A percentile compares a stretch with the other conserved stretches of the same genome.
These are phyloP conservation scores for Gymnocypris eckloni DNA, from an alignment of 2,797 vertebrate species.

Conservation along the genomic window DNA sequence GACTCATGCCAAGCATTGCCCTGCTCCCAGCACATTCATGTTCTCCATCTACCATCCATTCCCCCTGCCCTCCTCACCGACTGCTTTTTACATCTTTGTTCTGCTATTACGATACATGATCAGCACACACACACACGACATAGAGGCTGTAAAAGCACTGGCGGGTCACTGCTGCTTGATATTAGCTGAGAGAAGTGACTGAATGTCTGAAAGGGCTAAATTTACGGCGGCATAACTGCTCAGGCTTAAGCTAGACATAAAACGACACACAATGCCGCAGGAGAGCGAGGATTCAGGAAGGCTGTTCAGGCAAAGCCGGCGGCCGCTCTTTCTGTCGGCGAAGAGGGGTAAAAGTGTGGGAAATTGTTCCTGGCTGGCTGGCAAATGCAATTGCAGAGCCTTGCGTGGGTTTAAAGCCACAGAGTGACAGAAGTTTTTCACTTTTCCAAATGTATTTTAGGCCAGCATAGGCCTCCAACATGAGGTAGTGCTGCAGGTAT, in stretches of 20 bases:
- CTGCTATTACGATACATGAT: constrained; percentile 67
- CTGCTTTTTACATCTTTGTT: constrained; percentile 71
- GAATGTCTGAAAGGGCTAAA: constrained; percentile 63
- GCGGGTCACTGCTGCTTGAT: constrained; percentile 67
- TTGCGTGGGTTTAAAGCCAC: constrained; percentile 65
- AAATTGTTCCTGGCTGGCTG: constrained; percentile 67
- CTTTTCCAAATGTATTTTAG: constrained; percentile 55
- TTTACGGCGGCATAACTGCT: constrained; percentile 59
- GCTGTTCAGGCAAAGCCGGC: constrained; percentile 38
- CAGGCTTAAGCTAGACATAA: constrained; percentile 55
- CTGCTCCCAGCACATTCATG: constrained; percentile 63
- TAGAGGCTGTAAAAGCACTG: constrained; percentile 69
- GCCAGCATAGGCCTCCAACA: constrained; percentile 58
- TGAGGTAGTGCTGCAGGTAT: constrained; percentile 53
- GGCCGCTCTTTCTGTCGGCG: constrained; percentile 49
- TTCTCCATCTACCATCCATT: constrained; percentile 51
- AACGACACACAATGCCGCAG: constrained; percentile 55
- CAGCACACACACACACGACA: constrained; percentile 57
- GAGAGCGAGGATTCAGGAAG: constrained; percentile 48
- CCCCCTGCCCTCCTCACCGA: constrained; percentile 51
- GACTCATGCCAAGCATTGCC: constrained; percentile 65
- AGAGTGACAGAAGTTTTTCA: constrained; percentile 60
- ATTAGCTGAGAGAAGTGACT: constrained; percentile 65
- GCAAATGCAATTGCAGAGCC: constrained; percentile 58
- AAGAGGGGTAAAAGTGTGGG: constrained; percentile 65